Evolutionary conservation across 1,140 invertebrate genomes (phyloP), one percentile per base, ranked within the genome.

Genomic region (Holcopasites calliopsidis): DNA sequence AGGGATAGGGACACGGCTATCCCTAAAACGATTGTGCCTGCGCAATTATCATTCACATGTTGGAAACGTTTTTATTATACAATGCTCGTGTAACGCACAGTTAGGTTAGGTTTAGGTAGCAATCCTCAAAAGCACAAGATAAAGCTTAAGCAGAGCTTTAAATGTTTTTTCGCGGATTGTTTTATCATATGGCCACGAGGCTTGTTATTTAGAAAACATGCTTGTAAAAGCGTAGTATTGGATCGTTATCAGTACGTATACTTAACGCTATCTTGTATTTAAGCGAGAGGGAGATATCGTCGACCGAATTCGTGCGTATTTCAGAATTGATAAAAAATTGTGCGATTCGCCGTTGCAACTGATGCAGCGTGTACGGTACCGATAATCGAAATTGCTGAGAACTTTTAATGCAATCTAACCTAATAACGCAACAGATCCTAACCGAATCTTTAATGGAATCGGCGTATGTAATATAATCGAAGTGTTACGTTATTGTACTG

Each of bases 251-350:
- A 38, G 8, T 4, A 11, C 11, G 16, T 2, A 28, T 28, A 21
- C 50, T n/a, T 35, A 18, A n/a, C 18, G 31, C 33, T 70, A 70
- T 49, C 40, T 21, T 8, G 11, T 70, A 70, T 49, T 49, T 7
- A 58, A 70, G 40, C 4, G 21, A 49, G 16, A 10, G 0, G 28
- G 21, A 58, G 28, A 70, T 70, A 66, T 40, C 33, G 13, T 2
- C 23, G 2, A 1, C n/a, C 42, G 5, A 38, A 54, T 68, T 18
- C 16, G 16, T 42, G 16, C 35, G 26, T 13, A 28, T 55, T 69
- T 57, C 18, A 31, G 31, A 44, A 69, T 55, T 28, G 5, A 8
- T 3, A 10, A 35, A 40, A n/a, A 54, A n/a, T n/a, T n/a, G n/a
- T n/a, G n/a, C n/a, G n/a, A n/a, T n/a, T n/a, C n/a, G n/a, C n/a